Evolutionary conservation across 2,113 vertebrate genomes (phyloP), one percentile per base, ranked within the genome.

Genomic region (Xenotilapia longispinis): DNA sequence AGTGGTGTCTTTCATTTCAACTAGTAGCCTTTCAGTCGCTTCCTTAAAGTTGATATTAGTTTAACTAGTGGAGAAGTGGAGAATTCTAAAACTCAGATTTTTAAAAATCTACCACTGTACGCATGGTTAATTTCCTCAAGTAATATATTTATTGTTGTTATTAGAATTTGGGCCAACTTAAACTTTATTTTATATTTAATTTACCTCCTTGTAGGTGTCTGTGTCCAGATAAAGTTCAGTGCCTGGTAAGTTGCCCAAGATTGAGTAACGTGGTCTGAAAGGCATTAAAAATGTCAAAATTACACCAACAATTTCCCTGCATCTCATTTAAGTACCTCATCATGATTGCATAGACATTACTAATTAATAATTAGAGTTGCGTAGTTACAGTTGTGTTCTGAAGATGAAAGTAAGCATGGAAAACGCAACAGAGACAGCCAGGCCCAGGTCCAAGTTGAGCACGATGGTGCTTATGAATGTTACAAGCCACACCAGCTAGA

Each of bases 341-440:
- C 1, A 2, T 78, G 11, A 58, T 65, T 85, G 23, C 12, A 6
- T 21, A 17, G 11, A 17, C 17, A 55, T 73, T 10, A 36, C 6
- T 60, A 26, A 47, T 33, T 4, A 7, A 9, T n/a, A 9, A 73
- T 57, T 5, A 81, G 21, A 47, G 17, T 38, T 28, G 21, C 45
- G 68, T 96, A 95, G 57, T 97, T 94, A 99, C 99, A 97, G 93
- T 93, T 99, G 98, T 3, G 96, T 98, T 87, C 97, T 98, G 95
- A 99, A 96, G 95, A 99, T 97, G 89, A 99, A 94, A 0, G 97
- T 98, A 85, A 99, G 95, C 87, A 99, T 94, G 40, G 97, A 96
- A 40, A 99, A 99, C 53, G 70, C 96, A 31, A 99, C 90, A 0
- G 99, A 96, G 8, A 92, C 97, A 0, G 88, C 98, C 92, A 99